Evolutionary conservation across 2,113 vertebrate species (phyloP), one percentile per base, ranked within the genome.

Genomic region (Trochalopteron elliotii): DNA sequence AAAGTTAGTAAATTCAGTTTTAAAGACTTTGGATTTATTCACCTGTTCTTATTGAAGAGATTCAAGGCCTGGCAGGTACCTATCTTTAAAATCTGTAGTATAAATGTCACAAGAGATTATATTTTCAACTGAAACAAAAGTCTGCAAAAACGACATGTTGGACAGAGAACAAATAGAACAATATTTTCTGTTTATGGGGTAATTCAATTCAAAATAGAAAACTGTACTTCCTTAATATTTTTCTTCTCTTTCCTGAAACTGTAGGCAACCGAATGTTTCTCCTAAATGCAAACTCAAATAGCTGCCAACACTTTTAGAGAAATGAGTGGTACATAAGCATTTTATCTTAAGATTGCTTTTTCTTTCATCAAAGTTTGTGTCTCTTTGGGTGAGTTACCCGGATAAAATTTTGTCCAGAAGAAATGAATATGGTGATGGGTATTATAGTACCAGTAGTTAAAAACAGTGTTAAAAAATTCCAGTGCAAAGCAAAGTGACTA

Each of bases 21-120:
- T 75, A 67, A 87, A 93, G 39, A 70, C 59, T 67, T 52, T 59
- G 52, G 30, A 83, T 89, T 94, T 93, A 70, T 93, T 95, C 77
- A 45, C 45, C 23, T 78, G 15, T 59, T 89, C 42, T 83, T 19
- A 33, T 9, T 67, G 76, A 83, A 74, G 42, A 77, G 64, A 90
- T 80, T 90, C 75, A 80, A 64, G 83, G 37, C 55, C 50, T 90
- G 63, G 22, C 79, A 72, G 59, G 8, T 83, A 86, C 44, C 35
- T 50, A 15, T 61, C 59, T 85, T 83, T 74, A 75, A 81, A 92
- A 86, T 50, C 64, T 35, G 10, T 77, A 16, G 27, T 59, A 55
- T 81, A 92, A 92, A 67, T 45, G 79, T 71, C 12, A 20, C 30
- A 56, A 24, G 47, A 71, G 64, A 68, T 84, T 75, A 11, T 75